Evolutionary conservation across 2,888 invertebrate genomes (phyloP), one percentile per base, ranked within the genome.

Genomic region (Elysia crispata): DNA sequence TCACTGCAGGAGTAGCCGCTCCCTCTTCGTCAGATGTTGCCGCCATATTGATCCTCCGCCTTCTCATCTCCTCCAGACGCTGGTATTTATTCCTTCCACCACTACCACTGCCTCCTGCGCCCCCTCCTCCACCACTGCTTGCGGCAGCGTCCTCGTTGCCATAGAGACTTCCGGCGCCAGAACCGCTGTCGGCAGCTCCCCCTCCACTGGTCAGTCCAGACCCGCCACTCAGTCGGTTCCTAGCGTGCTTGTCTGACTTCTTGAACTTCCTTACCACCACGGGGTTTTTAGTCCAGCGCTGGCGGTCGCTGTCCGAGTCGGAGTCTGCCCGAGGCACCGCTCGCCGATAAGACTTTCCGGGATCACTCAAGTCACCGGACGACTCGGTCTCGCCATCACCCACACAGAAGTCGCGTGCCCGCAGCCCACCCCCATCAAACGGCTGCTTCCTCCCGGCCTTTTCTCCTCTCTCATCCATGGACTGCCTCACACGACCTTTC

Each of bases 1-100:
- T 81, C 3, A 86, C 85, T 67, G 88, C 87, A 0, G 89, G 89
- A 0, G 88, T 87, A 6, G 41, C 41, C 11, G 41, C 41, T 67
- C 84, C 84, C 85, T 90, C 90, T 66, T 90, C 90, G 64, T 90
- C 90, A 33, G 89, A 89, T 8, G 90, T 90, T 20, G 88, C 86
- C 15, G 86, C 81, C 23, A 88, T 85, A 73, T 90, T 88, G 33
- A 90, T 86, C 33, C 90, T 79, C 73, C 87, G 86, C 64, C 86
- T 86, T n/a, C 90, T 81, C 83, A 85, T 85, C 76, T 89, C 90
- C 81, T 90, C 90, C 76, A 90, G 83, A 75, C 86, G 85, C 77
- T 88, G 87, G 82, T 85, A 90, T 79, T 89, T 90, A 64, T 50
- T 83, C n/a, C 80, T 82, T 23, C 79, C 82, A 18, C 75, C 78